Evolutionary conservation across 2,888 invertebrate species (phyloP), one percentile per base, ranked within the genome.

Genomic region (Chrysodeixis includens): DNA sequence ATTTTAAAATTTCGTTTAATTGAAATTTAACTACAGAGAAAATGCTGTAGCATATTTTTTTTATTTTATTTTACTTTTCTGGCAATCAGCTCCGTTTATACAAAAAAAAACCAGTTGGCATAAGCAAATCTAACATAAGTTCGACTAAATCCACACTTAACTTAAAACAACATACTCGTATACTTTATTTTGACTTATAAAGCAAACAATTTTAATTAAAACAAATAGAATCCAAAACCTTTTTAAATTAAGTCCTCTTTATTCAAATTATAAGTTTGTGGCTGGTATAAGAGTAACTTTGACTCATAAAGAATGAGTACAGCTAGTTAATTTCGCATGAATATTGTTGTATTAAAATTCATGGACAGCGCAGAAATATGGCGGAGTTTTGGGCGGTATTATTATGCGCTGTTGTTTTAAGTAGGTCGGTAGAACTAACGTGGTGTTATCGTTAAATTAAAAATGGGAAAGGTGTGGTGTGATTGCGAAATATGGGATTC

Each of bases 281-380:
- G 40, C n/a, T 7, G 9, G 9, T 30, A n/a, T 49, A 40, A 16
- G 44, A 62, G 54, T 46, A 56, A 74, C 44, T 52, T 75, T 14
- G 7, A 20, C 18, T 74, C 35, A 62, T 70, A 57, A 71, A 71
- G 51, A 71, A 71, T 46, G 71, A 75, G 57, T 54, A 55, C 44
- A 52, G 20, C 46, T 49, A 58, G 65, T 56, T 22, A 49, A 30
- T 49, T 56, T 55, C 9, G 57, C 20, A 55, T 54, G 26, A 9
- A 32, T 58, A 4, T n/a, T n/a, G 18, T 40, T n/a, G 40, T 40
- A 40, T 40, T 40, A 40, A 40, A 40, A 40, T 40, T 40, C n/a
- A 40, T 40, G 40, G 40, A 40, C 40, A 40, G 40, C 40, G n/a
- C 40, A 40, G n/a, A 40, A 40, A n/a, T 40, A 40, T n/a, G 40